Base-by-base conservation (phyloP, 1,140 invertebrate species). In the Hormaphis cornu region DNA sequence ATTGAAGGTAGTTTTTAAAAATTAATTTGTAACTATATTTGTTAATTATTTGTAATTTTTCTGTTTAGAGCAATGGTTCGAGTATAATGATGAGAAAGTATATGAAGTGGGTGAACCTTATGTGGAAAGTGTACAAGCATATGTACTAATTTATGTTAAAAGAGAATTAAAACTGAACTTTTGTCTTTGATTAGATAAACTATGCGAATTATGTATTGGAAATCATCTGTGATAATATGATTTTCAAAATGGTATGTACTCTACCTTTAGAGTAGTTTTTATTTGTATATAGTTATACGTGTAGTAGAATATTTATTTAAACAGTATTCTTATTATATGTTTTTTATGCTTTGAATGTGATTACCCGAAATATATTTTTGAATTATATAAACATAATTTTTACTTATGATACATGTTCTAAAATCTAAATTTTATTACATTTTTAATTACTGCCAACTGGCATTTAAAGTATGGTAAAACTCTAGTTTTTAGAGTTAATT, bases 71-170 rank as follows among this genome's bases (percentile, higher is more conserved):
- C 85, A 87, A 73, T 91, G 89, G 89, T 90, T 89, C 79, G 89
- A 91, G 78, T 93, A 91, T 80, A 91, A 93, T 79, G 90, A 93
- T 78, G 89, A 89, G 75, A 87, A 86, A n/a, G 89, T 93, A n/a
- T 83, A 87, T 18, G 82, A 83, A 9, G 85, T 85, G 46, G 85
- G 86, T 73, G 81, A 83, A 14, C 81, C 83, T 20, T 83, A 85
- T 9, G 89, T 93, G 28, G 84, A 85, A 2, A 83, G 87, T 72
- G 89, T 88, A 78, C 91, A 91, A 80, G 89, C 89, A 22, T 93
- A 93, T 80, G 91, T 93, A 74, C 79, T 93, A 70, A 91, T 92
- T 79, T 92, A 91, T 79, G 88, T 90, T 72, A 82, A 89, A 37
- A 81, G 87, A 70, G 87, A 91, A 35, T 42, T 71, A 14, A 20